Percentiles rank a stretch among this genome's conserved stretches.
phyloP scores from a whole-genome alignment of 1,140 invertebrate genomes.

The Lordiphosa stackelbergi region DNA sequence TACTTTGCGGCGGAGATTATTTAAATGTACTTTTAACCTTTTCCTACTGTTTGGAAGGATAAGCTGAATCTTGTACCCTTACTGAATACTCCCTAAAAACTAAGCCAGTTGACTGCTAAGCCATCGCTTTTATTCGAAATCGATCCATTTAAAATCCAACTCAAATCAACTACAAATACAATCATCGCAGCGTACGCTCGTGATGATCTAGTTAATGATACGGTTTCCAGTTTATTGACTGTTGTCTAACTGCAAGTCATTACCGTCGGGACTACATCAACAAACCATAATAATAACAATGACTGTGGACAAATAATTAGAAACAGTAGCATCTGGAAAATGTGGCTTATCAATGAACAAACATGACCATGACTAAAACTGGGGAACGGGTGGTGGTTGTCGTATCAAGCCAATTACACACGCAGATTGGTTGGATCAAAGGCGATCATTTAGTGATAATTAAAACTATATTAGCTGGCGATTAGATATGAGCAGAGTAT shows the following conservation, averaged over 20 bases:
- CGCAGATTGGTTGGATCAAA: constrained; percentile 34
- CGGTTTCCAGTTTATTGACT: too few species aligned
- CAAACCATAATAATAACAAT: constrained; percentile 42
- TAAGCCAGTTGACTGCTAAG: too few species aligned
- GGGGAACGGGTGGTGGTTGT: constrained; percentile 7
- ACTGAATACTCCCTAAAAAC: too few species aligned
- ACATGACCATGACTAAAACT: constrained; percentile 14
- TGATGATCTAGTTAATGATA: too few species aligned
- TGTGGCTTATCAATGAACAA: constrained; percentile 36
- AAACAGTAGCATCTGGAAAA: constrained; percentile 14
- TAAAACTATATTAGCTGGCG: constrained; percentile 22
- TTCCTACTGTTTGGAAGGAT: neutral
- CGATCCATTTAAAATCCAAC: too few species aligned
- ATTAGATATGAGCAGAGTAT: constrained; percentile 28
- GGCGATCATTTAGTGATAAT: constrained; percentile 37
- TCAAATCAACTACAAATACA: too few species aligned
- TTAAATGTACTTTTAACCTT: neutral
- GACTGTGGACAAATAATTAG: constrained; percentile 16
- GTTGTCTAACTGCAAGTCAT: neutral
- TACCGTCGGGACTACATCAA: neutral
- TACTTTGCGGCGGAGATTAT: neutral
- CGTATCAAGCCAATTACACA: constrained; percentile 34
- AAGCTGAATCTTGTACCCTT: too few species aligned
- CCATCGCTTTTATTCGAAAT: too few species aligned
- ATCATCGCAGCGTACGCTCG: too few species aligned